These are phyloP conservation scores for Macropodus opercularis DNA, from an alignment of 2,797 vertebrate species.

Conservation along the genomic window DNA sequence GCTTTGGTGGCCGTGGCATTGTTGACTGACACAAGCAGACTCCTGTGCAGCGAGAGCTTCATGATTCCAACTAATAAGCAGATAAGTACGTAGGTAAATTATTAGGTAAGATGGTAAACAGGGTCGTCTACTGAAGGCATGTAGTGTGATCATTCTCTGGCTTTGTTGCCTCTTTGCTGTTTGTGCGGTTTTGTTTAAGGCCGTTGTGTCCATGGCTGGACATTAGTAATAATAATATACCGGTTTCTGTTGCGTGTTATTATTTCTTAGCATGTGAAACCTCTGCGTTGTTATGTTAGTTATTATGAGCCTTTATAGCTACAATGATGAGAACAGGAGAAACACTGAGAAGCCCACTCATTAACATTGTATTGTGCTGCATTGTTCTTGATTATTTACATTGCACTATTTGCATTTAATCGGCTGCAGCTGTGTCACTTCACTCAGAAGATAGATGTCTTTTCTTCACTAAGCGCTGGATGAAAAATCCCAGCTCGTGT, in stretches of 20 bases:
- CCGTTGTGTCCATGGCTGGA: no score
- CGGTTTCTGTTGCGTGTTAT: no score
- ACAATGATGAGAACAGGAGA: constrained; percentile 19
- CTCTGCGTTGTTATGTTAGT: no score
- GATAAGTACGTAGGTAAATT: no score
- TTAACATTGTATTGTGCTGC: constrained; percentile 10
- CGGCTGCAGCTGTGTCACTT: constrained; percentile 50
- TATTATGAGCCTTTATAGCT: background rate
- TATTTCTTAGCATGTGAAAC: no score
- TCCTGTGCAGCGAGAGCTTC: no score
- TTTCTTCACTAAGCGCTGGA: constrained; percentile 5
- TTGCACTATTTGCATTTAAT: constrained; percentile 55
- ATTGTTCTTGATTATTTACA: constrained; percentile 33
- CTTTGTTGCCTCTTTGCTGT: background rate
- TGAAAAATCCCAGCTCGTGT: constrained; percentile 22
- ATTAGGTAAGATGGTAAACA: no score
- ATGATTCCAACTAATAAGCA: no score
- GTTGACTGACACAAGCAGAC: background rate
- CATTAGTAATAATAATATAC: no score
- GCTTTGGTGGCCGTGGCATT: constrained; percentile 3
- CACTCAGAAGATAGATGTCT: constrained; percentile 16
- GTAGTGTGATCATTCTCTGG: no score
- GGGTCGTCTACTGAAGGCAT: no score
- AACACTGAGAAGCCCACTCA: constrained; percentile 24
- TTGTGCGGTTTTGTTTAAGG: no score